Evolutionary conservation across 2,888 invertebrate genomes (phyloP), one percentile per base, ranked within the genome.

Genomic region (Erpobdella octoculata): DNA sequence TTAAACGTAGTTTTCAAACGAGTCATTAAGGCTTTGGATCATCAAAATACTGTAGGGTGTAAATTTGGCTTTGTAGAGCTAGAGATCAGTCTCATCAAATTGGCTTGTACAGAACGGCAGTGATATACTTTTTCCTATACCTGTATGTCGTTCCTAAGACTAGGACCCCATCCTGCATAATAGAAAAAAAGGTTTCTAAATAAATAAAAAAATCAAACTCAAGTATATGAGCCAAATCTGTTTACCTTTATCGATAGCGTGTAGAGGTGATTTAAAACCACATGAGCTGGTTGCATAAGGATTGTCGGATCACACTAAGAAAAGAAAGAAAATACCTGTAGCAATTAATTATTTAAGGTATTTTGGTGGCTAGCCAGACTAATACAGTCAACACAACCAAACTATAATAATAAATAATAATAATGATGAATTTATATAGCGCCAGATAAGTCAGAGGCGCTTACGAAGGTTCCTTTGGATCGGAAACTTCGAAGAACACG

Each of bases 231-330:
- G 3, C 21, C n/a, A 9, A 62, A 1, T 9, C 12, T 15, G 64
- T 46, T 12, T 48, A 71, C 71, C 66, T 71, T 71, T 33, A 71
- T 71, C 18, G 71, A 71, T 21, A 71, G 58, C 6, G 71, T 71
- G 71, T 71, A 71, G 36, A 71, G 71, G 53, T 71, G 71, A 36
- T 71, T 71, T 2, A 71, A 58, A 35, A 67, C 25, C 28, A 71
- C 71, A 25, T 71, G 71, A 21, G 66, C 58, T 37, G 71, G 71
- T 36, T 71, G 67, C 31, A 38, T 12, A 15, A 71, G 67, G 35
- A 71, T 67, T 0, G 67, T 71, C 25, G 71, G 71, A 59, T 71
- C 71, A 58, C 66, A 66, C 71, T 71, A 59, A 25, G 25, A 41
- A 5, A 38, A 18, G 33, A 18, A 62, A 33, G 18, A 58, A n/a